Conservation (phyloP, 1,140 invertebrate species). For the Sitophilus oryzae region DNA sequence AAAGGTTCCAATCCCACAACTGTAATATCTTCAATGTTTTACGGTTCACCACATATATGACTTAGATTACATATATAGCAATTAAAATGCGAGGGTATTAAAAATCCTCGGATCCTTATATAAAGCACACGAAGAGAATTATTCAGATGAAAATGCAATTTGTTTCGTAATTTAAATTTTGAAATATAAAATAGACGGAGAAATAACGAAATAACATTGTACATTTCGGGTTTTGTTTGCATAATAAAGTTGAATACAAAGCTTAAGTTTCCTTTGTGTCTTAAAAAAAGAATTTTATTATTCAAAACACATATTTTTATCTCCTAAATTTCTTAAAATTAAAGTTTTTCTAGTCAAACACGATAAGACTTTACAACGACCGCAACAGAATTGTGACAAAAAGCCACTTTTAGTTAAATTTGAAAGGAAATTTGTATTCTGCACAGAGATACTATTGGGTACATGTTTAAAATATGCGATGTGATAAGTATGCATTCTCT, state of each 20-base stretch:
- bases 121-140: too few relatives aligned
- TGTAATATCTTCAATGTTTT: too few relatives aligned
- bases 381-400: constrained; percentile 20
- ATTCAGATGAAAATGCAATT: neutral
- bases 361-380: constrained; percentile 20
- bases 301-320: constrained; percentile 18
- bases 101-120: too few relatives aligned
- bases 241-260: neutral
- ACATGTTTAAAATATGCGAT: constrained; percentile 19
- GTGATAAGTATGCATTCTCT: constrained; percentile 13
- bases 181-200: neutral
- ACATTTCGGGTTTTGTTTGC: neutral
- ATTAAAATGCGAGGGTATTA: too few relatives aligned
- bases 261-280: constrained; percentile 4
- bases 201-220: neutral
- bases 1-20: too few relatives aligned
- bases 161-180: neutral
- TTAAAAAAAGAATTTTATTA: constrained; percentile 14
- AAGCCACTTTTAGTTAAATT: constrained; percentile 22
- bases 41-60: too few relatives aligned
- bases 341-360: constrained; percentile 21
- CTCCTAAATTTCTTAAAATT: constrained; percentile 23
- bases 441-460: constrained; percentile 11
- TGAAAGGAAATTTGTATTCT: constrained; percentile 20
- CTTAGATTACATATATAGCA: too few relatives aligned